phyloP scores from a whole-genome alignment of 2,888 invertebrate genomes.

The Psylliodes chrysocephalus region DNA sequence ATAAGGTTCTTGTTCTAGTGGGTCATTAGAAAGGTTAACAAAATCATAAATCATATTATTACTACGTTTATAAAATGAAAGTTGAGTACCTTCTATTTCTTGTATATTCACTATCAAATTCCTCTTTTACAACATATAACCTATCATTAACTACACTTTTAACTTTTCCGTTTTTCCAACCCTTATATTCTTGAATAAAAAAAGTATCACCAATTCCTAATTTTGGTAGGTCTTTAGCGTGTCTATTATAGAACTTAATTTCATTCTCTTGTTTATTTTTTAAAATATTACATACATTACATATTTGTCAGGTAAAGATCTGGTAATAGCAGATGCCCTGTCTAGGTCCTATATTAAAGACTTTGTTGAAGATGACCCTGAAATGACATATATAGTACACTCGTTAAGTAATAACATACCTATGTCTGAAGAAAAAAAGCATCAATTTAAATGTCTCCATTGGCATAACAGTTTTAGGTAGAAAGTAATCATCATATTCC shows the following conservation, averaged over 20 bases:
- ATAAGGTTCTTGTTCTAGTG: no score
- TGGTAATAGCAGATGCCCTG: constrained; percentile 15
- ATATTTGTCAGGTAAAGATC: no score
- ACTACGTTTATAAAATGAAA: background rate
- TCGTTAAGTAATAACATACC: no score
- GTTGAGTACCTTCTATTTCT: background rate
- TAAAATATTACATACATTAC: no score
- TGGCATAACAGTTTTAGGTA: background rate
- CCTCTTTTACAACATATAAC: background rate
- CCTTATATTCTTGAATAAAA: background rate
- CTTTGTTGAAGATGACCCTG: background rate
- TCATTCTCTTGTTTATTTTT: background rate
- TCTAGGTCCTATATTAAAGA: constrained; percentile 13
- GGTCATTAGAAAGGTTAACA: no score
- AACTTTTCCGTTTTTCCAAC: background rate
- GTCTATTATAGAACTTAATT: background rate
- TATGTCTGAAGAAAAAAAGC: no score
- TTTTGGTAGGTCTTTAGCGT: background rate
- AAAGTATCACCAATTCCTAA: background rate
- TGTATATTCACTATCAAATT: no score
- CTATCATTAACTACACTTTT: background rate
- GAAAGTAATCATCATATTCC: constrained; percentile 3
- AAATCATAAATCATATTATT: no score
- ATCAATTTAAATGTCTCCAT: constrained; percentile 13
- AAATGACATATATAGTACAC: no score